phyloP scores from a whole-genome alignment of 2,888 invertebrate genomes.

The Epistrophe eligans region DNA sequence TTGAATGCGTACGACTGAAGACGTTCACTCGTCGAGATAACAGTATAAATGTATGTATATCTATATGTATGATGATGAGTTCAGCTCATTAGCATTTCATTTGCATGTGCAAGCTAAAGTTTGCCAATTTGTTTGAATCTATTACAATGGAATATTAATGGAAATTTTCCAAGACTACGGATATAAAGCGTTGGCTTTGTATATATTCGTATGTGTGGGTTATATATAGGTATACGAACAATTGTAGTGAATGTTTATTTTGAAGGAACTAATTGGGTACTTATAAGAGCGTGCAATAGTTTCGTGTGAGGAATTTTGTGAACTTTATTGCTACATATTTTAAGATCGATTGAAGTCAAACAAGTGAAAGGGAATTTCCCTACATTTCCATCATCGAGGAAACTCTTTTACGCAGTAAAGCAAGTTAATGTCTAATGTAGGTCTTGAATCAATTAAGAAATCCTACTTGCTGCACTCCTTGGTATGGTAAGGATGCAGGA shows the following conservation, averaged over 20 bases:
- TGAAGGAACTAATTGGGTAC: constrained; percentile 47
- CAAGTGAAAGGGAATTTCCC: constrained; percentile 7
- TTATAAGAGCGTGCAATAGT: background rate
- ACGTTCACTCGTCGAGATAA: background rate
- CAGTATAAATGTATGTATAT: too few species aligned
- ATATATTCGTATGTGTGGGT: background rate
- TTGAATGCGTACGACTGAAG: constrained; percentile 27
- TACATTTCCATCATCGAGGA: background rate
- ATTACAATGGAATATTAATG: constrained; percentile 71
- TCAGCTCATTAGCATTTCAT: constrained; percentile 69
- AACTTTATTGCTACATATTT: constrained; percentile 2
- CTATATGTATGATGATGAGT: background rate
- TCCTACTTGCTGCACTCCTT: background rate
- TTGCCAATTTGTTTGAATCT: constrained; percentile 71
- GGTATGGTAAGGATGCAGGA: background rate
- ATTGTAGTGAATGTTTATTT: constrained; percentile 17
- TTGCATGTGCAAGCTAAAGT: constrained; percentile 70
- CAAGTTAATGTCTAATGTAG: background rate
- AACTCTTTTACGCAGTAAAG: background rate
- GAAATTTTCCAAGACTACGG: constrained; percentile 25
- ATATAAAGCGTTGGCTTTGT: background rate
- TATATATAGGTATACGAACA: too few species aligned
- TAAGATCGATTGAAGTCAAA: constrained; percentile 19
- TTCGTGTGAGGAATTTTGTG: background rate
- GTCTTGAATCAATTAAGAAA: constrained; percentile 27